Conservation (phyloP, 2,888 invertebrate genomes). For the Acanthoscelides obtectus region DNA sequence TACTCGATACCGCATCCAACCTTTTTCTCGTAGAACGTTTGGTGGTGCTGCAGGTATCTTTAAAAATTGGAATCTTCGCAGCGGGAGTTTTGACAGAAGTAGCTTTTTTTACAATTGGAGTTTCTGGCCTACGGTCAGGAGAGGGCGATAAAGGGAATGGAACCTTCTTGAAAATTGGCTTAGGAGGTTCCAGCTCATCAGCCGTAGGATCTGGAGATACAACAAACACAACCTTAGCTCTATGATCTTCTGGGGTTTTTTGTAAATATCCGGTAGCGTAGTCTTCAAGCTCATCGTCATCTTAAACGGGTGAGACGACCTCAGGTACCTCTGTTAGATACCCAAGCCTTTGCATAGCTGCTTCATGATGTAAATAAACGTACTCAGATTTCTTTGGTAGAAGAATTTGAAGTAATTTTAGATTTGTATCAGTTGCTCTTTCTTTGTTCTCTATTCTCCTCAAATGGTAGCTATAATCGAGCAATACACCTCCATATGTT, state of each 20-base stretch:
- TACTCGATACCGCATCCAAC: background rate
- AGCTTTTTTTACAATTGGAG: background rate
- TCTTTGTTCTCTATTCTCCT: conserved; percentile 13
- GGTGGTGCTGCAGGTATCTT: conserved; percentile 1
- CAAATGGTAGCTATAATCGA: conserved; percentile 28
- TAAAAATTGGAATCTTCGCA: conserved; percentile 12
- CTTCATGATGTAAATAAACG: conserved; percentile 28
- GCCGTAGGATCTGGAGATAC: conserved; percentile 5
- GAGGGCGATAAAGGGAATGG: conserved; percentile 13
- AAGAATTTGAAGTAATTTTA: conserved; percentile 11
- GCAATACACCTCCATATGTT: conserved; percentile 22
- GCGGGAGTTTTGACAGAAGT: conserved; percentile 5
- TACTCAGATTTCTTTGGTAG: conserved; percentile 19
- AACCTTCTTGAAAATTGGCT: conserved; percentile 13
- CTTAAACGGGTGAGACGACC: background rate
- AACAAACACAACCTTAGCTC: conserved; percentile 13
- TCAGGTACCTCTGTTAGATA: conserved; percentile 16
- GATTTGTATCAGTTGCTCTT: conserved; percentile 24
- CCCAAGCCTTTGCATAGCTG: conserved; percentile 24
- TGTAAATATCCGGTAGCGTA: background rate
- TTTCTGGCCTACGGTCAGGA: background rate
- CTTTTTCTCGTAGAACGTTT: background rate
- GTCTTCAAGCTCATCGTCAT: conserved; percentile 8
- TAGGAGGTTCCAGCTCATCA: conserved; percentile 6
- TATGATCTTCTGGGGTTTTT: conserved; percentile 20